Evolutionary conservation across 2,113 vertebrate species (phyloP).

Genomic region (Catharus bicknelli): DNA sequence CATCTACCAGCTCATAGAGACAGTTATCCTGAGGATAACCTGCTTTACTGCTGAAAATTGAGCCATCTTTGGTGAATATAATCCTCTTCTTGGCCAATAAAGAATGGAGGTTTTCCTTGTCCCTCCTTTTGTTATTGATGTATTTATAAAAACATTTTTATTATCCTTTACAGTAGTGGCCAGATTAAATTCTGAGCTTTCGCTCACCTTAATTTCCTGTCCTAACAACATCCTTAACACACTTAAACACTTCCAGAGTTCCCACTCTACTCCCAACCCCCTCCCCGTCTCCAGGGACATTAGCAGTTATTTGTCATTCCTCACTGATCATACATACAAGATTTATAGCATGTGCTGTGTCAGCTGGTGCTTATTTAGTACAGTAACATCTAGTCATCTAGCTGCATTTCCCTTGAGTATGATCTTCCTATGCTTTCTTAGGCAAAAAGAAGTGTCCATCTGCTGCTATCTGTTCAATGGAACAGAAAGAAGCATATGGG

Average conservation of each 20-base stretch:
- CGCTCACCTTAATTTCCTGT: neutral
- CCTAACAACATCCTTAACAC: neutral
- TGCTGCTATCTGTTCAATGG: neutral
- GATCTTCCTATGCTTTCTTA: neutral
- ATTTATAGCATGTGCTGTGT: neutral
- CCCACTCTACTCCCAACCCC: no score
- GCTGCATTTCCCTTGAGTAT: neutral
- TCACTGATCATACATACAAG: neutral
- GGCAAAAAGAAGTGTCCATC: neutral
- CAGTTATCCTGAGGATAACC: neutral
- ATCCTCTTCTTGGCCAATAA: neutral
- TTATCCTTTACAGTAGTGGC: neutral
- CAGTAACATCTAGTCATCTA: neutral
- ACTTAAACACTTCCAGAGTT: neutral
- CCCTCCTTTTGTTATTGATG: neutral
- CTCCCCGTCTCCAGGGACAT: neutral
- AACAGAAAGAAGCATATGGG: neutral
- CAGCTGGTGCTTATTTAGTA: neutral
- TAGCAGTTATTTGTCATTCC: neutral
- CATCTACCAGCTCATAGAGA: neutral
- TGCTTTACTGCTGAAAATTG: neutral
- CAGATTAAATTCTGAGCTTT: neutral
- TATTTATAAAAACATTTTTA: neutral
- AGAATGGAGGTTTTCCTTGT: neutral
- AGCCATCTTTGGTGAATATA: neutral